phyloP scores from a whole-genome alignment of 2,888 invertebrate genomes.

The Oxycera nigricornis region DNA sequence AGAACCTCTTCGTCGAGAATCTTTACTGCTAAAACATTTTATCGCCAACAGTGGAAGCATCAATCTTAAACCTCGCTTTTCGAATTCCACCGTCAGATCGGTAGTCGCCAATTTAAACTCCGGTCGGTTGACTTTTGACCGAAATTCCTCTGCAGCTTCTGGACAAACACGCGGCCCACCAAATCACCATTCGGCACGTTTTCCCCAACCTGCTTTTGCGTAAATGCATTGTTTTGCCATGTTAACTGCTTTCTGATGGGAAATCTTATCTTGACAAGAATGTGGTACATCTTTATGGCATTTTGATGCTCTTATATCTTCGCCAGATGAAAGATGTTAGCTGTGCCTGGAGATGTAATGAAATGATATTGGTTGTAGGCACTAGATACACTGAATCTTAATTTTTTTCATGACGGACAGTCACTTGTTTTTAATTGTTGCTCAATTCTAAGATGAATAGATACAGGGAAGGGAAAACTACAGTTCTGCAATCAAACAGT shows the following conservation, averaged over 20 bases:
- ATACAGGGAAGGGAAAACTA: background rate
- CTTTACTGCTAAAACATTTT: too few relatives aligned
- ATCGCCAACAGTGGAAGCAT: too few relatives aligned
- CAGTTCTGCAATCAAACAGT: background rate
- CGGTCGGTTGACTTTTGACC: background rate
- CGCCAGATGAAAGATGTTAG: background rate
- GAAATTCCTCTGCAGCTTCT: background rate
- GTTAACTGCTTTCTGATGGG: slow-evolving; percentile 2
- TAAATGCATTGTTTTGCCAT: background rate
- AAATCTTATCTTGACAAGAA: background rate
- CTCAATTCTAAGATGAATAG: background rate
- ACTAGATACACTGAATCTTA: background rate
- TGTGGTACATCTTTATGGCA: background rate
- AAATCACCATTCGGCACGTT: background rate
- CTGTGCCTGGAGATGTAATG: background rate
- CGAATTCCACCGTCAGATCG: background rate
- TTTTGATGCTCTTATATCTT: slow-evolving; percentile 28
- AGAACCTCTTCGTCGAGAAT: too few relatives aligned
- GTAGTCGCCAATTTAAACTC: background rate
- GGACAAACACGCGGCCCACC: too few relatives aligned
- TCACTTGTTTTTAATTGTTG: background rate
- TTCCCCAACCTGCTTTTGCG: background rate
- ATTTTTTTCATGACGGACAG: background rate
- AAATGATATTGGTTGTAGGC: background rate
- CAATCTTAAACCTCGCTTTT: too few relatives aligned